These are phyloP conservation scores for Ancistrus triradiatus DNA, from an alignment of 2,113 vertebrate species.

Conservation along the genomic window DNA sequence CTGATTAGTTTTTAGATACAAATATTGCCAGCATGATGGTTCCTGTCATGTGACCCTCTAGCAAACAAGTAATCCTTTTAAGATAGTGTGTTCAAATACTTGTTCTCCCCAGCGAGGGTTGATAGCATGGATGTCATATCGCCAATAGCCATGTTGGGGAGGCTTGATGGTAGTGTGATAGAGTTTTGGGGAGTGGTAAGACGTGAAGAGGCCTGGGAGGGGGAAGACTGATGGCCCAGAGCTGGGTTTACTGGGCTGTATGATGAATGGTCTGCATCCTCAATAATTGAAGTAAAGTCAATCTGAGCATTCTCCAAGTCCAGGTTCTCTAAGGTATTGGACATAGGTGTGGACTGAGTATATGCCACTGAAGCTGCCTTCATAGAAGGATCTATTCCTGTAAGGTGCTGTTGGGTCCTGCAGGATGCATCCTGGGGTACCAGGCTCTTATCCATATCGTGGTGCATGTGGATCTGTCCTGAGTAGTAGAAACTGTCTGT, in stretches of 20 bases:
- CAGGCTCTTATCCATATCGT: constrained; percentile 66
- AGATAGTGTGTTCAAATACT: constrained; percentile 88
- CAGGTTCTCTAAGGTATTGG: constrained; percentile 87
- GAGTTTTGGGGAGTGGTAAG: constrained; percentile 70
- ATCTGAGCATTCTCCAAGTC: constrained; percentile 95
- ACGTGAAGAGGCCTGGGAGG: constrained; percentile 70
- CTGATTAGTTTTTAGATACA: no score
- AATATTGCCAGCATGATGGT: no score
- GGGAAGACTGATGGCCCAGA: constrained; percentile 57
- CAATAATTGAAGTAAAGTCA: constrained; percentile 93
- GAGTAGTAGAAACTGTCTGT: constrained; percentile 68
- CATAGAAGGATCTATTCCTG: constrained; percentile 51
- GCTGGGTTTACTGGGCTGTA: constrained; percentile 67
- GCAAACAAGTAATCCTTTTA: constrained; percentile 51
- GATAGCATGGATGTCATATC: constrained; percentile 95
- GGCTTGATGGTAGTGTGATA: constrained; percentile 60
- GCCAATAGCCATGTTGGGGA: constrained; percentile 94
- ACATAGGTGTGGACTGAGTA: constrained; percentile 73
- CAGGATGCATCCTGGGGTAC: constrained; percentile 61
- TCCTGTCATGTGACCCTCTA: neutral
- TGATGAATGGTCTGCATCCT: constrained; percentile 77
- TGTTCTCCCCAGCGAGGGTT: constrained; percentile 88
- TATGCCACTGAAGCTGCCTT: constrained; percentile 71
- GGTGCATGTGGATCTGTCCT: constrained; percentile 67
- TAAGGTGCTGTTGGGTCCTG: constrained; percentile 61